Conservation (phyloP, 2,888 invertebrate genomes). For the Pyrrhia umbra region DNA sequence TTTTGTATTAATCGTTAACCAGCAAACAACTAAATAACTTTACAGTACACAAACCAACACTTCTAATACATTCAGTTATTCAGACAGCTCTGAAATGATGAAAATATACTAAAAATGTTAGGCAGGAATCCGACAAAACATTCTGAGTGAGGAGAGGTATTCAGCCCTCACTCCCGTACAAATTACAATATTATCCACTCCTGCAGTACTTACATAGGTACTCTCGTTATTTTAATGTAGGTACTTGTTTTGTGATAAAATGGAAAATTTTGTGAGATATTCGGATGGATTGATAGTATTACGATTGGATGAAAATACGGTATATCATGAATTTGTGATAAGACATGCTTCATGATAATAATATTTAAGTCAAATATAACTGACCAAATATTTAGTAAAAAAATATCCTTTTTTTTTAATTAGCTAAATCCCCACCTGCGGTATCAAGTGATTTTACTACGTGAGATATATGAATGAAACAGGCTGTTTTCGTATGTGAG, state of each 20-base stretch:
- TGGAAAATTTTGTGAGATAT: constrained; percentile 4
- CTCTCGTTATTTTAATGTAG: constrained; percentile 28
- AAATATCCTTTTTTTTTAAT: too few relatives aligned
- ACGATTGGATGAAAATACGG: background rate
- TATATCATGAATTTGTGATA: too few relatives aligned
- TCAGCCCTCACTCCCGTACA: constrained; percentile 45
- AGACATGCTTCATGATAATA: too few relatives aligned
- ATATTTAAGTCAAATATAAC: too few relatives aligned
- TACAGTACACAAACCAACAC: background rate
- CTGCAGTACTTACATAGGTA: constrained; percentile 48
- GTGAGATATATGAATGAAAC: too few relatives aligned
- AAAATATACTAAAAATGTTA: constrained; percentile 32
- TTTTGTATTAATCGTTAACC: background rate
- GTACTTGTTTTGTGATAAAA: constrained; percentile 19
- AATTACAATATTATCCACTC: constrained; percentile 61
- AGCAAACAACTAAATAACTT: constrained; percentile 3
- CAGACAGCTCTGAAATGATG: constrained; percentile 23
- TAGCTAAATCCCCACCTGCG: too few relatives aligned
- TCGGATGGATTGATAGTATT: constrained; percentile 3
- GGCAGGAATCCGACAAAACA: constrained; percentile 31
- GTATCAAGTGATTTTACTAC: too few relatives aligned
- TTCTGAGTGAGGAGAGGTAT: constrained; percentile 33
- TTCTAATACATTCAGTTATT: constrained; percentile 10
- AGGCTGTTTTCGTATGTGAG: too few relatives aligned
- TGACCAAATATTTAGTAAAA: too few relatives aligned